These are phyloP conservation scores for Liodrosophila aerea DNA, from an alignment of 2,888 invertebrate species.

Conservation along the genomic window DNA sequence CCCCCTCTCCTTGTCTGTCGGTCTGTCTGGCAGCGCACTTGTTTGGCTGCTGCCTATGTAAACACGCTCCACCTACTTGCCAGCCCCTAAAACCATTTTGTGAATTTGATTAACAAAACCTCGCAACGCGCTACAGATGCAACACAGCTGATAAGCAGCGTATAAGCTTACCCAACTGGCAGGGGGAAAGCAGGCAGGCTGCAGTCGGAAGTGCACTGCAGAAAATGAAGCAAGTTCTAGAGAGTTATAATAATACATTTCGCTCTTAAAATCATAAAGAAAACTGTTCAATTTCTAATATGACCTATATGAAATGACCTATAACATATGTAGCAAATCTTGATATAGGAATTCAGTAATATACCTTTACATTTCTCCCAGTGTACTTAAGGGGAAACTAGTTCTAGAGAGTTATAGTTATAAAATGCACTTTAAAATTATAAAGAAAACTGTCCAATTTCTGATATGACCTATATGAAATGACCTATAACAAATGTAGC, in stretches of 20 bases:
- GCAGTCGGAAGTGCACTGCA: slow-evolving; percentile 1
- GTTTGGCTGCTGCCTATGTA: slow-evolving; percentile 61
- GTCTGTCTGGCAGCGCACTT: slow-evolving; percentile 43
- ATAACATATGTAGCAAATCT: no score
- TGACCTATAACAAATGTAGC: no score
- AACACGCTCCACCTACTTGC: slow-evolving; percentile 74
- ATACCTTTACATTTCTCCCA: no score
- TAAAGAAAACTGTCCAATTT: no score
- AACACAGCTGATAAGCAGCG: slow-evolving; percentile 70
- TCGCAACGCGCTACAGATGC: slow-evolving; percentile 75
- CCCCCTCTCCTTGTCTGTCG: no score
- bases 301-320: no score
- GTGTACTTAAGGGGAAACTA: no score
- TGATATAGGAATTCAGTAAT: no score
- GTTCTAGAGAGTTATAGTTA: no score
- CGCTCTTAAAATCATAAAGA: not conserved
- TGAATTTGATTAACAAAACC: slow-evolving; percentile 81
- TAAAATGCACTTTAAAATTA: no score
- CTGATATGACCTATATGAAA: no score
- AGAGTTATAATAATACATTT: not conserved
- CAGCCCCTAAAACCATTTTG: slow-evolving; percentile 77
- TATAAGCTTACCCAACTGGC: slow-evolving; percentile 38
- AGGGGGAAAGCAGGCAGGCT: not conserved
- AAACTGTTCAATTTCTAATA: no score
- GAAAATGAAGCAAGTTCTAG: not conserved